Evolutionary conservation across 2,113 vertebrate species (phyloP).

Genomic region (Etia nguti): DNA sequence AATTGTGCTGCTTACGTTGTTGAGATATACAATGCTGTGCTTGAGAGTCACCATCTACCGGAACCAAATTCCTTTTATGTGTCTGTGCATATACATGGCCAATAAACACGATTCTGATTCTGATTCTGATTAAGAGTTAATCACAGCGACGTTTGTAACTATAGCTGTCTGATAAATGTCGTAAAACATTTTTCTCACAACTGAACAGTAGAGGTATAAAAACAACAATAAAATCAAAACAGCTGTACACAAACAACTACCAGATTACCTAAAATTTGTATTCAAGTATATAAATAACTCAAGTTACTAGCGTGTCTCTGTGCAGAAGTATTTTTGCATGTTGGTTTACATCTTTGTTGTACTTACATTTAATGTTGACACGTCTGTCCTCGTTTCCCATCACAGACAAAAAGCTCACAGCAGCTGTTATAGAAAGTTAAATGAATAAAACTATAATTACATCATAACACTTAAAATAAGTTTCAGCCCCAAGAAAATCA

Average conservation of each 20-base stretch:
- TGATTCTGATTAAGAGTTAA: not conserved
- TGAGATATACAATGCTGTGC: no score
- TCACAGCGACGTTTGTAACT: not conserved
- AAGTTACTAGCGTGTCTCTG: not conserved
- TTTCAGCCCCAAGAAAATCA: not conserved
- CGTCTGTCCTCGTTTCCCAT: accelerated
- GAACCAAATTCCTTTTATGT: no score
- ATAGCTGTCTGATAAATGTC: not conserved
- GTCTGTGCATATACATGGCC: no score
- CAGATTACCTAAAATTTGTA: not conserved
- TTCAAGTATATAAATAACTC: not conserved
- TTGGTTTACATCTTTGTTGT: not conserved
- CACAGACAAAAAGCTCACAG: not conserved
- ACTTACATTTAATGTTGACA: not conserved
- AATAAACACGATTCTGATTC: no score
- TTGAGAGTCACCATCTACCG: no score
- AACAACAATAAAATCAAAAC: not conserved
- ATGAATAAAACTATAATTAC: not conserved
- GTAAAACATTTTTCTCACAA: not conserved
- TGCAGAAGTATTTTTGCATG: not conserved
- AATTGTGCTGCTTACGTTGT: no score
- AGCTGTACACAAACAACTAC: not conserved
- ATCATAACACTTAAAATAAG: not conserved
- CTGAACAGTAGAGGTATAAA: not conserved
- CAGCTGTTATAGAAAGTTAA: not conserved